Conservation (phyloP, 2,888 invertebrate species). For the Leptinotarsa tumamoca region DNA sequence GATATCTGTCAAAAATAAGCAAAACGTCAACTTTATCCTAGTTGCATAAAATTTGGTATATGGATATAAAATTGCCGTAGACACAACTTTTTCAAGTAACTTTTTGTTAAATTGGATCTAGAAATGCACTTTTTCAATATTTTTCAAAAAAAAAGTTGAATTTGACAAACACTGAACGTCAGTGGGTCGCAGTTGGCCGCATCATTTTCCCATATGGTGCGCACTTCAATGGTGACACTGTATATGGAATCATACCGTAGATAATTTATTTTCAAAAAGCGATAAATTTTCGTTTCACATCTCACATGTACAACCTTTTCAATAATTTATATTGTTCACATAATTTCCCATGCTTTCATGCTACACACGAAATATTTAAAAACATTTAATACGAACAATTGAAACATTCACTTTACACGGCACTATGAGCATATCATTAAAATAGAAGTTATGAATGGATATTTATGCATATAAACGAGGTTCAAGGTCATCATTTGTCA, state of each 20-base stretch:
- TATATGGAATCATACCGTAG: neutral
- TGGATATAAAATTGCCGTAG: too few relatives aligned
- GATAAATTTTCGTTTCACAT: slow-evolving; percentile 15
- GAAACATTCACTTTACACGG: slow-evolving; percentile 34
- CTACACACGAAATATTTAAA: slow-evolving; percentile 37
- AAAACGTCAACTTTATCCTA: too few relatives aligned
- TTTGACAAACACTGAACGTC: too few relatives aligned
- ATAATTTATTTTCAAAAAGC: neutral
- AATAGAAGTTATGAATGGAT: slow-evolving; percentile 16
- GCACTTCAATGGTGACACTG: too few relatives aligned
- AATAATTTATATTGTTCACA: slow-evolving; percentile 20
- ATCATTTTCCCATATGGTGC: too few relatives aligned
- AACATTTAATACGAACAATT: slow-evolving; percentile 23
- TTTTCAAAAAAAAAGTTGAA: too few relatives aligned
- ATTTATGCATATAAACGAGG: neutral
- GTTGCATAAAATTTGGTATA: too few relatives aligned
- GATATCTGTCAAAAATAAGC: too few relatives aligned
- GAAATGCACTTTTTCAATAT: too few relatives aligned
- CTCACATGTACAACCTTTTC: slow-evolving; percentile 28
- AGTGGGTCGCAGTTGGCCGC: too few relatives aligned
- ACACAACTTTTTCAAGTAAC: too few relatives aligned
- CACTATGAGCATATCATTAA: slow-evolving; percentile 6
- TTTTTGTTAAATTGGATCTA: too few relatives aligned
- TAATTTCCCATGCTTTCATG: slow-evolving; percentile 40
- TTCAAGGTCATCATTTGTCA: slow-evolving; percentile 1